A percentile compares a stretch with the other conserved stretches of the same genome.
Evolutionary conservation across 2,888 invertebrate species (phyloP).

Genomic region (Drosophila setosimentum): DNA sequence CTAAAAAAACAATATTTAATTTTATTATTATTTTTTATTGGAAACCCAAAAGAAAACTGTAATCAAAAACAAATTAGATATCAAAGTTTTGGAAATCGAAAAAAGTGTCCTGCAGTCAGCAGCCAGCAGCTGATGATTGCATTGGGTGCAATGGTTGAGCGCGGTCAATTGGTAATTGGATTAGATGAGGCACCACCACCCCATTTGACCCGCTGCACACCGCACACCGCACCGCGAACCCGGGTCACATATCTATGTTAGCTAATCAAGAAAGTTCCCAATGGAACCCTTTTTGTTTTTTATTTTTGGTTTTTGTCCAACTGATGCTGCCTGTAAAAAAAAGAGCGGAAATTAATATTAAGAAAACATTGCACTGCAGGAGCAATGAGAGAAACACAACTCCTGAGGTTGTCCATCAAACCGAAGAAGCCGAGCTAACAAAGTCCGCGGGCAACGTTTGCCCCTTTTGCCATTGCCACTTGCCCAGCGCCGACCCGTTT

Average conservation of each 20-base stretch:
- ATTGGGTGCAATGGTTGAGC: constrained; percentile 2
- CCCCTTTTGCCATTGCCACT: constrained; percentile 7
- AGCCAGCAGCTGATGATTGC: neutral
- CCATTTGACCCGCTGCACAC: constrained; percentile 36
- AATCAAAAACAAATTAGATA: neutral
- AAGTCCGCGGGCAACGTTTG: constrained; percentile 37
- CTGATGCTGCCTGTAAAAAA: constrained; percentile 21
- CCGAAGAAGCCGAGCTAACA: constrained; percentile 18
- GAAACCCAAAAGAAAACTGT: neutral
- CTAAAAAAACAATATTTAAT: neutral
- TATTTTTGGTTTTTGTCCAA: neutral
- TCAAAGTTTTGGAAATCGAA: neutral
- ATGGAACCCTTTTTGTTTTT: constrained; percentile 25
- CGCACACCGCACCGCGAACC: constrained; percentile 8
- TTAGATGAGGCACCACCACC: constrained; percentile 47
- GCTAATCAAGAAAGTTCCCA: constrained; percentile 39
- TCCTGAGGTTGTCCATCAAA: constrained; percentile 60
- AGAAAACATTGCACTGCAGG: constrained; percentile 54
- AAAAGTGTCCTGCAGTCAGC: neutral
- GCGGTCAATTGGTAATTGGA: constrained; percentile 64
- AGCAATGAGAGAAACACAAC: neutral
- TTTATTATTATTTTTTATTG: neutral
- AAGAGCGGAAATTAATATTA: constrained; percentile 67
- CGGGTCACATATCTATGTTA: constrained; percentile 2
- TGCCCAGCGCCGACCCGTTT: constrained; percentile 10